Base-by-base conservation (phyloP, 2,888 invertebrate species). In the Rotaria magnacalcarata region DNA sequence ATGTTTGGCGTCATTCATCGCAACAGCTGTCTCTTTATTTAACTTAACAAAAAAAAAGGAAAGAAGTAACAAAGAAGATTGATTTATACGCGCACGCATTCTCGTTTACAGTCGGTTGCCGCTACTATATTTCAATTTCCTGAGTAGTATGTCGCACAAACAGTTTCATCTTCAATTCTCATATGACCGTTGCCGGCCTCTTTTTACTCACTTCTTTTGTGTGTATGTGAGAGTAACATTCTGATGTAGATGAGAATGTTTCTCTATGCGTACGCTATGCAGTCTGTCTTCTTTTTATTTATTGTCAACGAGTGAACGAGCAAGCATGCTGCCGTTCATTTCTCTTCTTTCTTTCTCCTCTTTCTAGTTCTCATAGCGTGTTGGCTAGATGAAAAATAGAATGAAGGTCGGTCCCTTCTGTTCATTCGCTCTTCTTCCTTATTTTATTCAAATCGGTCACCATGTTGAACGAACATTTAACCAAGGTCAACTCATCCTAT, bases 161-260 rank as follows among this genome's bases (percentile, higher is more conserved):
- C 34, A 67, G 67, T 67, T 67, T 34, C 27, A 67, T 67, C 67
- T 67, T 34, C 67, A 34, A 5, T 67, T 34, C 34, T 67, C 34
- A 14, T 34, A 67, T 41, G 67, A 34, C 67, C 67, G 67, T 67
- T 27, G 27, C 14, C 34, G 27, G 16, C 10, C 67, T 67, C 34
- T 34, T 67, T 67, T 67, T 67, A 67, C 67, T 67, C 34, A 67
- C 67, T 67, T 67, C 67, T 67, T 67, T 67, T 67, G 67, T 67
- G 34, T 14, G 34, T 67, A 19, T 67, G 16, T 67, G 24, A 67
- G 16, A 67, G 16, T 27, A 67, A 67, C 19, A 67, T 27, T 60
- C 67, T 67, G 34, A 67, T 67, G 67, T 67, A 5, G 67, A 67
- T 67, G 67, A 67, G 34, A 67, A 67, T 41, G 34, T 67, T 67